phyloP scores from a whole-genome alignment of 2,888 invertebrate species.

The Sphinx pinastri region DNA sequence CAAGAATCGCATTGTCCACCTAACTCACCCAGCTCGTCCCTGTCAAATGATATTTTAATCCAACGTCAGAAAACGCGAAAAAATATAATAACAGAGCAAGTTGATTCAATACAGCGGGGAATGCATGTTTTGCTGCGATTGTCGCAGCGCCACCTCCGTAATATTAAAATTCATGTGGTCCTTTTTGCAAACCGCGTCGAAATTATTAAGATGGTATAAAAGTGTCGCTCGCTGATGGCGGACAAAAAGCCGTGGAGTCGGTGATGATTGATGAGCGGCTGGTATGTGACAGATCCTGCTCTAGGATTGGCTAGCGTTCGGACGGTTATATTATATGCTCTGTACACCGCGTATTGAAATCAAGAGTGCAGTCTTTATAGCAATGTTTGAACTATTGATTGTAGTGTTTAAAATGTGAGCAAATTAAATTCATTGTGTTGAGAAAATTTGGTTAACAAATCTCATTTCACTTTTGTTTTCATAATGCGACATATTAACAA shows the following conservation, averaged over 20 bases:
- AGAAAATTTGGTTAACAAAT: too few relatives aligned
- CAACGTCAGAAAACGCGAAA: constrained; percentile 1
- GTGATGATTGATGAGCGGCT: constrained; percentile 5
- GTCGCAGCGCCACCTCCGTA: not conserved
- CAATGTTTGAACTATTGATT: too few relatives aligned
- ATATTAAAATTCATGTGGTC: constrained; percentile 20
- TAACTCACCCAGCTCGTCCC: not conserved
- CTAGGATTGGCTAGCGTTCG: not conserved
- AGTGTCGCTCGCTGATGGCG: constrained; percentile 1
- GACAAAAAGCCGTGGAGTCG: not conserved
- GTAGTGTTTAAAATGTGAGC: too few relatives aligned
- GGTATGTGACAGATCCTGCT: not conserved
- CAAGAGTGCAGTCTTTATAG: too few relatives aligned
- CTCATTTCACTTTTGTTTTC: too few relatives aligned
- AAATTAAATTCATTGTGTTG: too few relatives aligned
- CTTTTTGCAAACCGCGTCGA: constrained; percentile 12
- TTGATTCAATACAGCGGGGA: constrained; percentile 15
- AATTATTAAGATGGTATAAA: constrained; percentile 24
- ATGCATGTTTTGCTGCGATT: constrained; percentile 10
- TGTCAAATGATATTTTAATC: constrained; percentile 21
- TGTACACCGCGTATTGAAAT: not conserved
- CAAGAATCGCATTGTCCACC: not conserved
- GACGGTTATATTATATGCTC: not conserved
- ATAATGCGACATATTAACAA: too few relatives aligned
- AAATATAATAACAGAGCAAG: constrained; percentile 4